Evolutionary conservation across 2,888 invertebrate species (phyloP).

Genomic region (Steromphala cineraria): DNA sequence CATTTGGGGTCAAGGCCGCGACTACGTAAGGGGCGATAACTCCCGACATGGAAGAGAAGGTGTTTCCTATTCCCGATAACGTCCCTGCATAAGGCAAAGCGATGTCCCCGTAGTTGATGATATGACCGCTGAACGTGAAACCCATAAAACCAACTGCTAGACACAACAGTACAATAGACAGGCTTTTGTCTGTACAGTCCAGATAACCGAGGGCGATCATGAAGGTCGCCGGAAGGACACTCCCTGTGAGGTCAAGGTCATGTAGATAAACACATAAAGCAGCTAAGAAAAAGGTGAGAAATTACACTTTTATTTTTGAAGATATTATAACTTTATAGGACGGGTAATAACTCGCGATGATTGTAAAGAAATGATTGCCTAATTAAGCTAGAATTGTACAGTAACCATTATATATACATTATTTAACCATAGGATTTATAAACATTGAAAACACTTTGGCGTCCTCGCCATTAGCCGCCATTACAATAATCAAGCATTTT

Average conservation of each 20-base stretch:
- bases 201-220: slow-evolving; percentile 53
- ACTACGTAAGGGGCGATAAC: slow-evolving; percentile 62
- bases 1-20: slow-evolving; percentile 51
- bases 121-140: slow-evolving; percentile 53
- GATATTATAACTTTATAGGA: too few species aligned
- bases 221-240: slow-evolving; percentile 46
- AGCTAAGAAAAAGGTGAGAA: too few species aligned
- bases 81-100: slow-evolving; percentile 60
- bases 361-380: too few species aligned
- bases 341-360: too few species aligned
- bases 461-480: too few species aligned
- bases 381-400: too few species aligned
- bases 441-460: too few species aligned
- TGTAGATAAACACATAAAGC: too few species aligned
- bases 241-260: slow-evolving; percentile 35
- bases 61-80: slow-evolving; percentile 60
- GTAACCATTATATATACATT: too few species aligned
- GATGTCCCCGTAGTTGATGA: slow-evolving; percentile 62
- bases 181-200: slow-evolving; percentile 47
- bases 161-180: slow-evolving; percentile 50
- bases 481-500: too few species aligned
- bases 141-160: slow-evolving; percentile 55
- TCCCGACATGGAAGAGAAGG: slow-evolving; percentile 58
- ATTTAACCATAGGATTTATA: too few species aligned
- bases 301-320: too few species aligned